phyloP scores from a whole-genome alignment of 1,140 invertebrate species.

The Hycleus phaleratus region DNA sequence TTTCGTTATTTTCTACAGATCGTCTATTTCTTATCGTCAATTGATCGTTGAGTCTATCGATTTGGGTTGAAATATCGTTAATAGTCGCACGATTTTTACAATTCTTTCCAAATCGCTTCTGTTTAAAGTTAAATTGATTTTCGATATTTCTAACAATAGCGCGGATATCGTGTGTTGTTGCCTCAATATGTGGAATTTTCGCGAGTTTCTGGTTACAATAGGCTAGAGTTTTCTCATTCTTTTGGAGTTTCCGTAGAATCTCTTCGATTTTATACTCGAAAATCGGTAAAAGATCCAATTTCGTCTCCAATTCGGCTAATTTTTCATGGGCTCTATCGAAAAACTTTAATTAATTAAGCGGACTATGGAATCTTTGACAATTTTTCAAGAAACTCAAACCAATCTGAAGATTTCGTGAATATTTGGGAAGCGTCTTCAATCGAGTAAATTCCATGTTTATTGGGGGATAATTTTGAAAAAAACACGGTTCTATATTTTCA shows the following conservation, averaged over 20 bases:
- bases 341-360: neutral
- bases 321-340: constrained; percentile 39
- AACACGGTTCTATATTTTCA: too few species aligned
- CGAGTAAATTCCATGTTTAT: too few species aligned
- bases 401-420: too few species aligned
- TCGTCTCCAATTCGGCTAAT: constrained; percentile 32
- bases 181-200: constrained; percentile 29
- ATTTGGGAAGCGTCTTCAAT: too few species aligned
- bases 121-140: constrained; percentile 22
- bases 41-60: constrained; percentile 25
- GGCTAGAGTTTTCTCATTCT: constrained; percentile 15
- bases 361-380: neutral
- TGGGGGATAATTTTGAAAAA: too few species aligned
- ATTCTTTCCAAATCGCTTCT: constrained; percentile 25
- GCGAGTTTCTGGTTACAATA: constrained; percentile 12
- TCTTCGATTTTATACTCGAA: constrained; percentile 37
- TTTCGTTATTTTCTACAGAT: neutral
- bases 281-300: constrained; percentile 31
- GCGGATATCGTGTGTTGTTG: constrained; percentile 37
- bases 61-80: too few species aligned
- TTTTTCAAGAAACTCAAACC: too few species aligned
- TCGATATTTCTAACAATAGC: constrained; percentile 38
- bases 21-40: neutral
- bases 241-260: constrained; percentile 26
- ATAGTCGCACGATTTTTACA: too few species aligned